Evolutionary conservation across 2,888 invertebrate genomes (phyloP), one percentile per base, ranked within the genome.

Genomic region (Apamea crenata): DNA sequence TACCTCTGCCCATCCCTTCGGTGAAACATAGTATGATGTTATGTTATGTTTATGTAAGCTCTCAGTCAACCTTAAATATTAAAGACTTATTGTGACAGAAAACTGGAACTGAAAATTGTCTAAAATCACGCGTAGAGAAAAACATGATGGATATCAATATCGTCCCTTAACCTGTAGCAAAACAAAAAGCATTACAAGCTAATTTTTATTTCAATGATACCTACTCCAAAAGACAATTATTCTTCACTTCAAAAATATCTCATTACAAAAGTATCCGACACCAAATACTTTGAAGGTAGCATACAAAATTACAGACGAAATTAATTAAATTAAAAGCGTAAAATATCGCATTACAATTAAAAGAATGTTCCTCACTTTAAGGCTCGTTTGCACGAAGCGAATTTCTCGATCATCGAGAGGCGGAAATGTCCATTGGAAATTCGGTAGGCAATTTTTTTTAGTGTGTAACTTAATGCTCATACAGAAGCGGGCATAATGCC

Each of bases 271-370:
- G 69, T 63, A 65, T 72, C 47, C 21, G 53, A 50, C 47, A 67
- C 1, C 16, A 56, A 61, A 69, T 69, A 80, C 32, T 32, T 70
- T 21, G 12, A 70, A 63, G 53, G 59, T 50, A 59, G 65, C 77
- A 82, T 70, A 66, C 73, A 75, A 75, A 78, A 75, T 75, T 77
- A 50, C 56, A 53, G 53, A 56, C 18, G 36, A 84, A 87, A 74
- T 74, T 61, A 61, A 61, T 85, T 80, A 61, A 80, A 80, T 84
- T 84, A 84, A 84, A 72, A 69, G 74, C 36, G 69, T n/a, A 79
- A 76, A 80, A 63, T 85, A 85, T 85, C 85, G 61, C 47, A 65
- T 88, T 77, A 77, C 88, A 85, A 73, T 88, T 77, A 77, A 75
- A 87, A 85, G 63, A 68, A 84, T 71, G 67, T 84, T 68, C 65